A percentile compares a stretch with the other conserved stretches of the same genome.
Conservation (phyloP, 1,140 invertebrate genomes). For the Papilio glaucus region DNA sequence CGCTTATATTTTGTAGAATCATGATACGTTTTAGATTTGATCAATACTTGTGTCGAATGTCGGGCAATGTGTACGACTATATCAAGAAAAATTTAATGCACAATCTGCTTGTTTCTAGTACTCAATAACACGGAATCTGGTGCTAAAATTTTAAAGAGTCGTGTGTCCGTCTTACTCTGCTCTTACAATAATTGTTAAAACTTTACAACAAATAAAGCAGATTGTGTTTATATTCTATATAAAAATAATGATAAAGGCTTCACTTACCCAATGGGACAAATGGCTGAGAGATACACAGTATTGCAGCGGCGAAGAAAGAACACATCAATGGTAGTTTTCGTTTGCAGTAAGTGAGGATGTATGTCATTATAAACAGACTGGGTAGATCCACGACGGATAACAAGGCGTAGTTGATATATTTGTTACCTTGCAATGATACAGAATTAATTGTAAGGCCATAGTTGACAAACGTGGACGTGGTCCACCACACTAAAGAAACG, state of each 20-base stretch:
- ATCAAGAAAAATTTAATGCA: too few species aligned
- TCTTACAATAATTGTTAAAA: too few species aligned
- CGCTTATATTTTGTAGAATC: too few species aligned
- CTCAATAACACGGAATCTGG: too few species aligned
- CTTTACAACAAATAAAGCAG: too few species aligned
- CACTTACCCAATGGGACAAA: slow-evolving; percentile 60
- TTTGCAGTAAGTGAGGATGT: slow-evolving; percentile 55
- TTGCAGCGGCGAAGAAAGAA: slow-evolving; percentile 56
- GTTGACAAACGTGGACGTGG: slow-evolving; percentile 88
- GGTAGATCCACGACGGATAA: slow-evolving; percentile 87
- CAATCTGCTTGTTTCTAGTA: too few species aligned
- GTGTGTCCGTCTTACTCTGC: too few species aligned
- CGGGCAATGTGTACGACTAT: too few species aligned
- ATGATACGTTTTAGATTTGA: too few species aligned
- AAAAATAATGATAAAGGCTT: neutral
- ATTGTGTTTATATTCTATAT: too few species aligned
- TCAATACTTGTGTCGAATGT: too few species aligned
- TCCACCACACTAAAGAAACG: slow-evolving; percentile 88
- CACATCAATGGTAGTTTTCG: slow-evolving; percentile 58
- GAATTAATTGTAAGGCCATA: slow-evolving; percentile 92
- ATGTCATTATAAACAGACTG: slow-evolving; percentile 85
- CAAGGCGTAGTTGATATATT: slow-evolving; percentile 88
- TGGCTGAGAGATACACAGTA: slow-evolving; percentile 57
- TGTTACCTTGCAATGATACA: slow-evolving; percentile 87
- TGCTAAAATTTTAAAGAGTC: too few species aligned